Evolutionary conservation across 1,140 invertebrate species (phyloP).

Genomic region (Lerema accius): DNA sequence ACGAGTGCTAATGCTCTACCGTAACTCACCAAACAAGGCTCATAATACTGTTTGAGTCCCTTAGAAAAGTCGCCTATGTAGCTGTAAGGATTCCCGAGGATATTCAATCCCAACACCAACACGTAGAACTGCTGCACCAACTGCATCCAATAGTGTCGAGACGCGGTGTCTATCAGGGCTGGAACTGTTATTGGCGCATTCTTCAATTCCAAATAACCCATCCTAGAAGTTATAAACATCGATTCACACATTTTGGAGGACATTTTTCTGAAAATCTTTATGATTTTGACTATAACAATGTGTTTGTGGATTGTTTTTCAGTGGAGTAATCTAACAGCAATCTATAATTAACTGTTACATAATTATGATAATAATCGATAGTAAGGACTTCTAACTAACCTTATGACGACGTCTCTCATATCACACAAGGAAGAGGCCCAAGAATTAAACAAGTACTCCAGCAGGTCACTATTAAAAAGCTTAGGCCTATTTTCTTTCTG

Average conservation of each 20-base stretch:
- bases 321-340: too few species aligned
- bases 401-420: constrained; percentile 86
- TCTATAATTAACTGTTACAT: too few species aligned
- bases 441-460: constrained; percentile 85
- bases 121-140: constrained; percentile 95
- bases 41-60: constrained; percentile 82
- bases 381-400: too few species aligned
- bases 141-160: constrained; percentile 89
- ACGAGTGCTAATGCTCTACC: constrained; percentile 37
- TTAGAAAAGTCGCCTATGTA: constrained; percentile 87
- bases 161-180: constrained; percentile 85
- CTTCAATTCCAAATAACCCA: constrained; percentile 90
- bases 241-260: background rate
- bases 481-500: constrained; percentile 81
- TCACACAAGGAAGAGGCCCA: constrained; percentile 85
- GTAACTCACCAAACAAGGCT: constrained; percentile 58
- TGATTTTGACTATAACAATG: too few species aligned
- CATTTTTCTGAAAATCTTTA: too few species aligned
- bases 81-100: constrained; percentile 95
- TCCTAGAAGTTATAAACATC: constrained; percentile 81
- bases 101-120: constrained; percentile 93
- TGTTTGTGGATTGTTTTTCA: too few species aligned
- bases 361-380: too few species aligned
- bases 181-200: constrained; percentile 85
- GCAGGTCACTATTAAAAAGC: constrained; percentile 78